A percentile compares a stretch with the other conserved stretches of the same genome.
Evolutionary conservation across 1,140 invertebrate species (phyloP).

Genomic region (Varroa destructor): DNA sequence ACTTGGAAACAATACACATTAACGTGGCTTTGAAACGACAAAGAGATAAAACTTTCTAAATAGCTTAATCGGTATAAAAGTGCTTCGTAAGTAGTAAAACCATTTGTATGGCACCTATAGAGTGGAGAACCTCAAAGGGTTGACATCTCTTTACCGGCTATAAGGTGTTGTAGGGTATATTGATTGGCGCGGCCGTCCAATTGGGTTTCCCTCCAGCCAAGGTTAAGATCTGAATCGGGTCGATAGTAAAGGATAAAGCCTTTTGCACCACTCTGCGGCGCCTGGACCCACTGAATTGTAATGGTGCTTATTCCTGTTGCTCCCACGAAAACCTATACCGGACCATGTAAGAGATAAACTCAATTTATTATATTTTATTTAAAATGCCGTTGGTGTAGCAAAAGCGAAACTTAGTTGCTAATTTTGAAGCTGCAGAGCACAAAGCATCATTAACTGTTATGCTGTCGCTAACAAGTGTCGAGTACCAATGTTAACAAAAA

Average conservation of each 20-base stretch:
- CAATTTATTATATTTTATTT: neutral
- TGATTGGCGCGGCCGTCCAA: constrained; percentile 12
- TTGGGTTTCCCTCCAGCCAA: constrained; percentile 11
- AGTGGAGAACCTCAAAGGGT: too few species aligned
- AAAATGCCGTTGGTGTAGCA: neutral
- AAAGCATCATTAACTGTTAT: too few species aligned
- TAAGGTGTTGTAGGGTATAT: constrained; percentile 3
- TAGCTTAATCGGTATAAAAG: too few species aligned
- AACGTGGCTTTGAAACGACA: too few species aligned
- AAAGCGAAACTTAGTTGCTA: too few species aligned
- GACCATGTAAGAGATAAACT: neutral
- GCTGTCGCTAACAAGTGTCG: too few species aligned
- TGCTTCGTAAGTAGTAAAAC: too few species aligned
- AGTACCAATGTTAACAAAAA: too few species aligned
- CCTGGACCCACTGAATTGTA: constrained; percentile 15
- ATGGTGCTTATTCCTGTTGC: constrained; percentile 20
- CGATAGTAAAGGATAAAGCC: neutral
- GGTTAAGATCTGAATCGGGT: constrained; percentile 19
- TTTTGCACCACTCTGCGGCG: neutral
- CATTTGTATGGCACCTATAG: too few species aligned
- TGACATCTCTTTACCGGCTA: neutral
- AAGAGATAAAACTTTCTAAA: too few species aligned
- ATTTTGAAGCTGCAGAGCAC: too few species aligned
- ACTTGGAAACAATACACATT: too few species aligned
- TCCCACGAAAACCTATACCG: constrained; percentile 12